Percentiles rank a stretch among this genome's conserved stretches.
phyloP scores from a whole-genome alignment of 2,888 invertebrate species.

The Odontothrips loti region DNA sequence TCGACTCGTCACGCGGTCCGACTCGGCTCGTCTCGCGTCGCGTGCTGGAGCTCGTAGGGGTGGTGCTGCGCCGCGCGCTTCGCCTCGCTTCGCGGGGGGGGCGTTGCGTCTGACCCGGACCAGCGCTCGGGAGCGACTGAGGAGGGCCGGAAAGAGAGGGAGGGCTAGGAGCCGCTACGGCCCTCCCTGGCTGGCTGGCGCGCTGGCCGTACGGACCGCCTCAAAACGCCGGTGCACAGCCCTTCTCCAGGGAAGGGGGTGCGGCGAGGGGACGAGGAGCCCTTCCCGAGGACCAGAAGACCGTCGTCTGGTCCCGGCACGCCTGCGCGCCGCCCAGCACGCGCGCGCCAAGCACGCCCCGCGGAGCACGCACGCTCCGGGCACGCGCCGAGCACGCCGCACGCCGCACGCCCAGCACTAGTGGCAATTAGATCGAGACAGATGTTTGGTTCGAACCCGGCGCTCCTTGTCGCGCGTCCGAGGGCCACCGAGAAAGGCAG shows the following conservation, averaged over 20 bases:
- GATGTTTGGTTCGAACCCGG: neutral
- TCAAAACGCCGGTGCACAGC: neutral
- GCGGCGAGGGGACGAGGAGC: neutral
- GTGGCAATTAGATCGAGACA: constrained; percentile 18
- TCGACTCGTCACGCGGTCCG: neutral
- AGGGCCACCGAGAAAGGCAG: too few species aligned
- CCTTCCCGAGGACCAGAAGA: neutral
- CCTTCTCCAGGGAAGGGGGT: neutral
- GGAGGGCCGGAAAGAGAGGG: neutral
- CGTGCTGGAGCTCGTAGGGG: neutral
- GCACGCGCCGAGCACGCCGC: neutral
- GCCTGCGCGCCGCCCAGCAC: neutral
- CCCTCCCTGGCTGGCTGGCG: neutral
- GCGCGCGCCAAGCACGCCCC: neutral
- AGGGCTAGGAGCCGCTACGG: neutral
- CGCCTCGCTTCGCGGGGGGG: neutral
- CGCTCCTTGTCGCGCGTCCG: too few species aligned
- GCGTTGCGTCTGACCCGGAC: neutral
- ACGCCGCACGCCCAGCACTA: neutral
- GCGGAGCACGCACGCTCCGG: neutral
- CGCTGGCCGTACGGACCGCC: neutral
- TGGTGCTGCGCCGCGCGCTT: neutral
- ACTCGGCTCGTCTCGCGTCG: neutral
- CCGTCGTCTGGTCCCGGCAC: neutral
- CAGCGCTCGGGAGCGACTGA: constrained; percentile 20